phyloP scores from a whole-genome alignment of 2,113 vertebrate genomes.

The Chloebia gouldiae region DNA sequence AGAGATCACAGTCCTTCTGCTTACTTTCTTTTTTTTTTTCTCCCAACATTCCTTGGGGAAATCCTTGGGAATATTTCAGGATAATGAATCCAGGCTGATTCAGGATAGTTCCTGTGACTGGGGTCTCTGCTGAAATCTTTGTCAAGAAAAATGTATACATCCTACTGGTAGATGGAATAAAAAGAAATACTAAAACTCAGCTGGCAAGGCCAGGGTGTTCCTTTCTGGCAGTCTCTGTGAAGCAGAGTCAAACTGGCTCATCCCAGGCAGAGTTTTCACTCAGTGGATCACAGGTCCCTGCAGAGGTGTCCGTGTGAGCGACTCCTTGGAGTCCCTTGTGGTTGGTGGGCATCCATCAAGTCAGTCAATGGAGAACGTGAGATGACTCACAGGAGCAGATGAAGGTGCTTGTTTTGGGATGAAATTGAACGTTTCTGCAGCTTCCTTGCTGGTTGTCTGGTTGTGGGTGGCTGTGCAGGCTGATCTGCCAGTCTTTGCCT shows the following conservation, averaged over 20 bases:
- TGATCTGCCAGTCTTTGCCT: neutral
- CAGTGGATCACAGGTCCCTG: neutral
- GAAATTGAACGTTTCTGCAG: neutral
- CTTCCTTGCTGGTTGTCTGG: neutral
- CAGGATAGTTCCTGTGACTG: neutral
- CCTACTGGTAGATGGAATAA: neutral
- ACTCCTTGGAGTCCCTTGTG: neutral
- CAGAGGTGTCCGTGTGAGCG: fast-evolving
- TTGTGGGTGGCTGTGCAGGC: neutral
- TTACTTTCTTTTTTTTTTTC: neutral
- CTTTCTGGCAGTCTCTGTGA: neutral
- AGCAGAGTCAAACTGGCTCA: neutral
- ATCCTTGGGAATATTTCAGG: neutral
- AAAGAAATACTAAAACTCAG: neutral
- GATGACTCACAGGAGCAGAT: fast-evolving
- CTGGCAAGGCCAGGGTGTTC: neutral
- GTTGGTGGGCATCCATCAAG: no score
- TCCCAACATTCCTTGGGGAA: neutral
- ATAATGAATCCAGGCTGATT: neutral
- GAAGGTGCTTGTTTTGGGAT: neutral
- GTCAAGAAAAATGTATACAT: fast-evolving
- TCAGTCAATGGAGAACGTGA: no score
- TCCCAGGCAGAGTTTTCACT: neutral
- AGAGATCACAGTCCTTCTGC: neutral
- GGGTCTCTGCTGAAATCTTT: neutral